These are phyloP conservation scores for Sinohyriopsis cumingii DNA, from an alignment of 2,888 invertebrate genomes.

Conservation along the genomic window DNA sequence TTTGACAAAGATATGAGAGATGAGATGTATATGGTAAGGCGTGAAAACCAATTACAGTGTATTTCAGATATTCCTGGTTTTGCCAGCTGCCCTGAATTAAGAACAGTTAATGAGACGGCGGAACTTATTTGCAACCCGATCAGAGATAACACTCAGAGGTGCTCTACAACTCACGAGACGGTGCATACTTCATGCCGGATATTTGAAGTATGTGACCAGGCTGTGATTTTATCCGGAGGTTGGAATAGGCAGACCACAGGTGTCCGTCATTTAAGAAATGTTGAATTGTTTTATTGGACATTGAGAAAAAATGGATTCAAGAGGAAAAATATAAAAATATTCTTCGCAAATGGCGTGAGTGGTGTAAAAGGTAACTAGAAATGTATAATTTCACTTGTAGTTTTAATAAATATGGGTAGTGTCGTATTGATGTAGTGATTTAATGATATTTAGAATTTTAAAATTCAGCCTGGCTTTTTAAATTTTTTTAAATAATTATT, in stretches of 20 bases:
- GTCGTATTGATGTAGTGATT: too few species aligned
- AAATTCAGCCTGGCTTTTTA: too few species aligned
- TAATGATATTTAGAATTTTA: too few species aligned
- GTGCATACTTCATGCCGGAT: slow-evolving; percentile 71
- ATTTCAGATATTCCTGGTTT: slow-evolving; percentile 66
- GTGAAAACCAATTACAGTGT: slow-evolving; percentile 64
- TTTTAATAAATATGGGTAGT: too few species aligned
- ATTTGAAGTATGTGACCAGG: slow-evolving; percentile 75
- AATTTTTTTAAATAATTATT: too few species aligned
- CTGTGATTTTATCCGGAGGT: slow-evolving; percentile 74
- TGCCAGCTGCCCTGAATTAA: slow-evolving; percentile 69
- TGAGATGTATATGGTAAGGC: slow-evolving; percentile 31
- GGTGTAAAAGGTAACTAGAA: slow-evolving; percentile 57
- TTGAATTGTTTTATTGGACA: slow-evolving; percentile 70
- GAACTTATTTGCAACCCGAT: slow-evolving; percentile 72
- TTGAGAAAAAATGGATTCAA: slow-evolving; percentile 73
- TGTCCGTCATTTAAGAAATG: slow-evolving; percentile 67
- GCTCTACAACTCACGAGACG: slow-evolving; percentile 70
- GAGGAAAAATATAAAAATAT: slow-evolving; percentile 73
- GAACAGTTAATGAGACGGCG: slow-evolving; percentile 70
- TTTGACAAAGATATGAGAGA: slow-evolving; percentile 33
- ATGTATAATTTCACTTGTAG: too few species aligned
- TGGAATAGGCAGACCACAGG: slow-evolving; percentile 73
- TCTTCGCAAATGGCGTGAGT: slow-evolving; percentile 74
- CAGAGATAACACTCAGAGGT: slow-evolving; percentile 72